Base-by-base conservation (phyloP, 2,888 invertebrate genomes). In the Drosophila ezoana region DNA sequence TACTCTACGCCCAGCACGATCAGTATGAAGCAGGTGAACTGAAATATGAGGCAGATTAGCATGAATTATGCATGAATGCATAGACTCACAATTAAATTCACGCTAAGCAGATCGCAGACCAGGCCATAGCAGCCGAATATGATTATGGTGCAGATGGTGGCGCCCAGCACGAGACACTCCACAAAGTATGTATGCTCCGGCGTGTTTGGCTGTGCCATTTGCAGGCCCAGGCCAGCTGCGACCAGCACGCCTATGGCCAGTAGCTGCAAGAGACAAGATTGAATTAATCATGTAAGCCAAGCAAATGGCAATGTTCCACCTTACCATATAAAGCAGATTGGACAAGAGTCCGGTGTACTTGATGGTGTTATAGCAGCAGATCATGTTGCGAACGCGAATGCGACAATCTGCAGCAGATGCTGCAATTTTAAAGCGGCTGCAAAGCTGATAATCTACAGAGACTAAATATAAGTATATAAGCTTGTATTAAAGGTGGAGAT, bases 171-270 rank as follows among this genome's bases (percentile, higher is more conserved):
- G 18, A 90, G 76, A 23, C 88, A 90, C 54, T 90, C 81, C 45
- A 90, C 85, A 41, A 87, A 90, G 57, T 89, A 90, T 4, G 90
- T 89, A 38, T 90, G 90, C 49, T 89, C 91, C 18, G 89, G 84
- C 0, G 89, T 90, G 38, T 87, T 86, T 0, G 91, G 89, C 18
- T 84, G 69, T 3, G 87, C 87, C 48, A 67, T 64, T 41, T 90
- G 76, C n/a, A 90, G 66, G 1, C 89, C 90, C 59, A 88, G 45
- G 0, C 79, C 81, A 33, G 88, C 87, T 9, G 82, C 77, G 6
- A 64, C 76, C 68, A 90, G 83, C 3, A 81, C 80, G 11, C 79
- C 89, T 14, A 90, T 70, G 38, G 89, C 90, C 33, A 90, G 71
- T 41, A 90, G 60, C 91, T 90, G 40, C 4, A 61, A 38, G 14